A percentile compares a stretch with the other conserved stretches of the same genome.
phyloP scores from a whole-genome alignment of 1,140 invertebrate genomes.

The Philaenus spumarius region DNA sequence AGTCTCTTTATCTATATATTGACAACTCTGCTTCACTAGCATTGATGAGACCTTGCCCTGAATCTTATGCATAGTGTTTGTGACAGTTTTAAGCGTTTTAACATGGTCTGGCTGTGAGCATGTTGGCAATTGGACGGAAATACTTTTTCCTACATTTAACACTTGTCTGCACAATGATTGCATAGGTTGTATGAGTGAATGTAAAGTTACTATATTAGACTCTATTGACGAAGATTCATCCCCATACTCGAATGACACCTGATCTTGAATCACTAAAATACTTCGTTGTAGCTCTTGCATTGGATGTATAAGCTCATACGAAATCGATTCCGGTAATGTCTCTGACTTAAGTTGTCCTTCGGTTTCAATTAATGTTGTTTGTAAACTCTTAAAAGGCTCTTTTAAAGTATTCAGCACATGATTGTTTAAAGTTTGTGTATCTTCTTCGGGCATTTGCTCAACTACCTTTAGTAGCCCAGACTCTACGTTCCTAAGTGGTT shows the following conservation, averaged over 20 bases:
- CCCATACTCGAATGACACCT: constrained; percentile 30
- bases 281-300: constrained; percentile 30
- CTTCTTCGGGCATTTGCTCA: constrained; percentile 24
- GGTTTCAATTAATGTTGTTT: constrained; percentile 29
- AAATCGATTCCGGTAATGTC: constrained; percentile 12
- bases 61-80: constrained; percentile 13
- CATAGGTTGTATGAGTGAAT: constrained; percentile 29
- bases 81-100: constrained; percentile 9
- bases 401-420: constrained; percentile 27
- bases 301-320: constrained; percentile 24
- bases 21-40: constrained; percentile 11
- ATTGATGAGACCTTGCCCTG: constrained; percentile 14
- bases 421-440: constrained; percentile 21
- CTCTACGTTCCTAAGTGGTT: constrained; percentile 26
- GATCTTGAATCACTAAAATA: constrained; percentile 30
- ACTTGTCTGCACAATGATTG: constrained; percentile 24
- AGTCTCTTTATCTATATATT: constrained; percentile 14
- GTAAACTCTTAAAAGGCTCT: constrained; percentile 28
- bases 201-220: constrained; percentile 27
- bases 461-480: constrained; percentile 22
- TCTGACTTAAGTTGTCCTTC: constrained; percentile 17
- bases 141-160: constrained; percentile 6
- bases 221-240: constrained; percentile 29
- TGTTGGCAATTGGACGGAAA: neutral
- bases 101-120: neutral